Percentiles rank a stretch among this genome's conserved stretches.
phyloP scores from a whole-genome alignment of 1,140 invertebrate genomes.

The Phortica variegata region DNA sequence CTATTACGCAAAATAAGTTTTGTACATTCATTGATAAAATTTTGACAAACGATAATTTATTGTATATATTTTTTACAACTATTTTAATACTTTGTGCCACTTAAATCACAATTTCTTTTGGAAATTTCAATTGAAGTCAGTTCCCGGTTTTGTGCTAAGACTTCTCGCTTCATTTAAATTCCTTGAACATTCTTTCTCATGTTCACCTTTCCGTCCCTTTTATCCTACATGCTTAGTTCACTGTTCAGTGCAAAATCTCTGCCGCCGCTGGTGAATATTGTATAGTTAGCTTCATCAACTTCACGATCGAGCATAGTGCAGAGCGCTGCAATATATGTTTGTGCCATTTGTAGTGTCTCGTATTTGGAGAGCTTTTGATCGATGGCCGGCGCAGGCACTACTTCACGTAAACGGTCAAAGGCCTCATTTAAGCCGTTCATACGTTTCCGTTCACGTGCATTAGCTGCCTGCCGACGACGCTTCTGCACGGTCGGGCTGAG shows the following conservation, averaged over 20 bases:
- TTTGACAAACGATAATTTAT: no score
- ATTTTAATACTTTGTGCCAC: no score
- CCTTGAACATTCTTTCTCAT: no score
- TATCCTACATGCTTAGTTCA: no score
- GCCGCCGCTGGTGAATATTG: constrained; percentile 30
- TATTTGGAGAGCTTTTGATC: constrained; percentile 84
- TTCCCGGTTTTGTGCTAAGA: no score
- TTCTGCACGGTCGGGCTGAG: constrained; percentile 65
- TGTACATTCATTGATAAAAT: no score
- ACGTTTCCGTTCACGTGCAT: constrained; percentile 74
- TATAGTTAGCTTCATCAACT: constrained; percentile 28
- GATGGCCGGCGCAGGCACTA: constrained; percentile 76
- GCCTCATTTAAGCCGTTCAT: constrained; percentile 84
- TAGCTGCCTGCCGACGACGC: constrained; percentile 70
- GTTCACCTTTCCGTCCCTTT: no score
- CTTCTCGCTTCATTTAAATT: no score
- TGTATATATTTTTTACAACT: no score
- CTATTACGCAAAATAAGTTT: no score
- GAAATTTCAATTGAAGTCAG: no score
- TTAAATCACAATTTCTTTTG: no score
- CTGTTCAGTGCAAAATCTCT: constrained; percentile 21
- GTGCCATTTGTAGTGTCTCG: constrained; percentile 86
- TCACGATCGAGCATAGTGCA: constrained; percentile 63
- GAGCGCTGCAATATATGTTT: constrained; percentile 77
- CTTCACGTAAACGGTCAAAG: constrained; percentile 75